phyloP scores from a whole-genome alignment of 2,888 invertebrate species.

The Endomychus coccineus region DNA sequence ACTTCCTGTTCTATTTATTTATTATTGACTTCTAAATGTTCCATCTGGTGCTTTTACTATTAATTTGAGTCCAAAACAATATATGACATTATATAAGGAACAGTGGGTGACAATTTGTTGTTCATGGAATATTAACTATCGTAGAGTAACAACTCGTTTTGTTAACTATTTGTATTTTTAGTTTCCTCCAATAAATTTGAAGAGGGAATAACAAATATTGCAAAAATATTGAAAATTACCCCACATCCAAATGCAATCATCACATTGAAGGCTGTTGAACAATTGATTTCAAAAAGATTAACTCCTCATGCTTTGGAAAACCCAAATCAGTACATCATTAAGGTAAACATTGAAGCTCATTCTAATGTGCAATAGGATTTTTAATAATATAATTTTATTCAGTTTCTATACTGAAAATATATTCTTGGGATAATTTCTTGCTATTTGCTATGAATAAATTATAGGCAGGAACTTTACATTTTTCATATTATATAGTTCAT shows the following conservation, averaged over 20 bases:
- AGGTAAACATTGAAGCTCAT: constrained; percentile 31
- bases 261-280: constrained; percentile 62
- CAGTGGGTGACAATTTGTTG: too few relatives aligned
- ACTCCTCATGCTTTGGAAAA: constrained; percentile 52
- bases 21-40: too few relatives aligned
- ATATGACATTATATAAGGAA: constrained; percentile 1
- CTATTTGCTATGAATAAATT: too few relatives aligned
- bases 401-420: too few relatives aligned
- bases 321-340: constrained; percentile 46
- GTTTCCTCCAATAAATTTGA: constrained; percentile 79
- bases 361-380: too few relatives aligned
- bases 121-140: constrained; percentile 2
- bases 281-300: constrained; percentile 53
- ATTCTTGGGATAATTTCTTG: too few relatives aligned
- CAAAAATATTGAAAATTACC: constrained; percentile 69
- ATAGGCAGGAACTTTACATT: too few relatives aligned
- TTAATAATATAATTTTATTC: too few relatives aligned
- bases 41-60: too few relatives aligned
- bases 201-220: constrained; percentile 70
- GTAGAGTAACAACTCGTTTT: constrained; percentile 3
- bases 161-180: constrained; percentile 41
- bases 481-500: too few relatives aligned
- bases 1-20: too few relatives aligned
- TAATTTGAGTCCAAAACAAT: too few relatives aligned
- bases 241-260: constrained; percentile 75